Evolutionary conservation across 2,113 vertebrate genomes (phyloP).

Genomic region (Cygnus buccinator): DNA sequence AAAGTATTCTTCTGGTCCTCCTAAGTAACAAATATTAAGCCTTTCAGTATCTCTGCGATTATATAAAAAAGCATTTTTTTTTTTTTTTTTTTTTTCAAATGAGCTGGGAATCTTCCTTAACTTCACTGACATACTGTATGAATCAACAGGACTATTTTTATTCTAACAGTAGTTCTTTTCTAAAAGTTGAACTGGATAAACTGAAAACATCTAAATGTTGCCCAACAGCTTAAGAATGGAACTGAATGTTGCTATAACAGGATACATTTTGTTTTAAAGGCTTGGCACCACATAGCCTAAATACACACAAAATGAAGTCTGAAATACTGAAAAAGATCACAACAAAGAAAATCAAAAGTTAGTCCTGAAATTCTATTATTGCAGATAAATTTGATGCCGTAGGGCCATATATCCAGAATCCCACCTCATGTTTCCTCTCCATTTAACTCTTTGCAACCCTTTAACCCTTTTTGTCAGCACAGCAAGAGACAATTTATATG

Average conservation of each 20-base stretch:
- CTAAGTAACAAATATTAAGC: not conserved
- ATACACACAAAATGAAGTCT: not conserved
- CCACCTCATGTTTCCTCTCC: not conserved
- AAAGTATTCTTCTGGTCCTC: not conserved
- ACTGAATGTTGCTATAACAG: not conserved
- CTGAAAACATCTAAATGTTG: not conserved
- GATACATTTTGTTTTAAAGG: constrained; percentile 30
- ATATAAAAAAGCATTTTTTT: not conserved
- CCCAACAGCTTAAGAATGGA: constrained; percentile 27
- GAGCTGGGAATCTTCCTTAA: constrained; percentile 18
- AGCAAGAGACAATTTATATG: not conserved
- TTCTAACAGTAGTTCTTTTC: not conserved
- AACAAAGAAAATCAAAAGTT: not conserved
- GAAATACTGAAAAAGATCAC: not conserved
- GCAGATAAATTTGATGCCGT: not conserved
- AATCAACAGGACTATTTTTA: constrained; percentile 30
- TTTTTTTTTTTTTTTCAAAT: not conserved
- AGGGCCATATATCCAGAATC: not conserved
- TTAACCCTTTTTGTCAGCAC: not conserved
- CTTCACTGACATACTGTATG: not conserved
- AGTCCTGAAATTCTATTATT: not conserved
- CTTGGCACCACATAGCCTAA: not conserved
- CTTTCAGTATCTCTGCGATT: not conserved
- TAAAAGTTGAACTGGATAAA: not conserved
- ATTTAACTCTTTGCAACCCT: constrained; percentile 22